A percentile compares a stretch with the other conserved stretches of the same genome.
phyloP scores from a whole-genome alignment of 2,113 vertebrate genomes.

The Lepus timidus region DNA sequence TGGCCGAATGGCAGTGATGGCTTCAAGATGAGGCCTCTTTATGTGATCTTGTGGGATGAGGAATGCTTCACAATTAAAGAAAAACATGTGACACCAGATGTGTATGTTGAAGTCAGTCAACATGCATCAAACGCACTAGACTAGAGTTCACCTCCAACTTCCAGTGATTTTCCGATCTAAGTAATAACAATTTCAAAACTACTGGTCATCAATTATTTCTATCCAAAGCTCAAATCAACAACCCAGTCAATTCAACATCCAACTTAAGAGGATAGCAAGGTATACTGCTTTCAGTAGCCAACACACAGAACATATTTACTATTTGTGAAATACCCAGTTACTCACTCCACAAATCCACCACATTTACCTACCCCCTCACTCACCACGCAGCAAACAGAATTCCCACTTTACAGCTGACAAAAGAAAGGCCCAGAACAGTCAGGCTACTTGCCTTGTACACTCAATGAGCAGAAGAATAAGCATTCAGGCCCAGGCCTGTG shows the following conservation, averaged over 20 bases:
- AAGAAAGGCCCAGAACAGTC: not conserved
- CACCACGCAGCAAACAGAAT: too few species aligned
- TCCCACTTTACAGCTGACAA: not conserved
- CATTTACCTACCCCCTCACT: not conserved
- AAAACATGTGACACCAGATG: conserved; percentile 49
- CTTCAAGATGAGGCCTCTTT: conserved; percentile 59
- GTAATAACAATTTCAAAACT: not conserved
- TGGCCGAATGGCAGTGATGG: not conserved
- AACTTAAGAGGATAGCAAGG: not conserved
- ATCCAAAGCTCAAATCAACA: not conserved
- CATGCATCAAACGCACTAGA: not conserved
- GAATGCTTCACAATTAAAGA: conserved; percentile 8
- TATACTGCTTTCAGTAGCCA: not conserved
- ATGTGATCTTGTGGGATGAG: not conserved
- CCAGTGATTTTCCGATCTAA: conserved; percentile 8
- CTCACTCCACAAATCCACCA: not conserved
- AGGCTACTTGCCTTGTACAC: not conserved
- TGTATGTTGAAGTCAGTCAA: not conserved
- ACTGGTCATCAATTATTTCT: not conserved
- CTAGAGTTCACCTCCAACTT: not conserved
- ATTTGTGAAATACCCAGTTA: too few species aligned
- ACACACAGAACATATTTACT: too few species aligned
- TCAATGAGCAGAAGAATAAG: not conserved
- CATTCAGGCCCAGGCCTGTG: rapidly evolving
- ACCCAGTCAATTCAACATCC: not conserved